phyloP scores from a whole-genome alignment of 2,797 vertebrate genomes.

The Melanotaenia boesemani region DNA sequence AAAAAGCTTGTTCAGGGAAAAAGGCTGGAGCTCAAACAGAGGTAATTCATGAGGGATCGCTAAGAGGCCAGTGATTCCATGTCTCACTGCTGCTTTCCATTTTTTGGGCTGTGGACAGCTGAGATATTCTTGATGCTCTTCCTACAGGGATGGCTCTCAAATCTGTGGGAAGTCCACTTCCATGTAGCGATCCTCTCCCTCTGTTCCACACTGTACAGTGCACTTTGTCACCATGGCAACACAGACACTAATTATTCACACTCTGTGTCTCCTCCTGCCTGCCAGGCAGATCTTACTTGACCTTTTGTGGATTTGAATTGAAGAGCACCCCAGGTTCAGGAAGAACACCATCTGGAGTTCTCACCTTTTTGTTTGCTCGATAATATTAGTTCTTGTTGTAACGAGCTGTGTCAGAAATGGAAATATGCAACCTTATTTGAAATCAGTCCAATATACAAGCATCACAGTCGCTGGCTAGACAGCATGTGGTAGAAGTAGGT shows the following conservation, averaged over 20 bases:
- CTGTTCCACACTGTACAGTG: conserved; percentile 66
- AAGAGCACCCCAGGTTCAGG: conserved; percentile 73
- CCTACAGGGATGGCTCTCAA: conserved; percentile 63
- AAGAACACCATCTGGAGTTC: conserved; percentile 61
- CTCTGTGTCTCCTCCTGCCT: conserved; percentile 62
- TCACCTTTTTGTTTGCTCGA: conserved; percentile 51
- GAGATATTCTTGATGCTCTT: conserved; percentile 60
- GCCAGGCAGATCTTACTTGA: conserved; percentile 83
- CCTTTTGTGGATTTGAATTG: conserved; percentile 82
- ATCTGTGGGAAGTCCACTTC: conserved; percentile 76
- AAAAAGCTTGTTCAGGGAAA: conserved; percentile 38
- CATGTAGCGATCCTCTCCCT: conserved; percentile 58
- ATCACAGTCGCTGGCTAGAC: conserved; percentile 10
- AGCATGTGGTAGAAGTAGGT: conserved; percentile 41
- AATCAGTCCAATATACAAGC: conserved; percentile 41
- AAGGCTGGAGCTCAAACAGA: conserved; percentile 32
- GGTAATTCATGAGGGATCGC: conserved; percentile 29
- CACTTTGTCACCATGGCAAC: conserved; percentile 85
- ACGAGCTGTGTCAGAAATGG: conserved; percentile 17
- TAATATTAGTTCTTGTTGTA: conserved; percentile 35
- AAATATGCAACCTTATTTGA: conserved; percentile 31
- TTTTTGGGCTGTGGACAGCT: conserved; percentile 51
- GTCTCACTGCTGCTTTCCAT: conserved; percentile 66
- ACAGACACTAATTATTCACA: conserved; percentile 83
- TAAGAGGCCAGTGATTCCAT: conserved; percentile 44